A percentile compares a stretch with the other conserved stretches of the same genome.
phyloP scores from a whole-genome alignment of 2,888 invertebrate species.

The Drepana falcataria region DNA sequence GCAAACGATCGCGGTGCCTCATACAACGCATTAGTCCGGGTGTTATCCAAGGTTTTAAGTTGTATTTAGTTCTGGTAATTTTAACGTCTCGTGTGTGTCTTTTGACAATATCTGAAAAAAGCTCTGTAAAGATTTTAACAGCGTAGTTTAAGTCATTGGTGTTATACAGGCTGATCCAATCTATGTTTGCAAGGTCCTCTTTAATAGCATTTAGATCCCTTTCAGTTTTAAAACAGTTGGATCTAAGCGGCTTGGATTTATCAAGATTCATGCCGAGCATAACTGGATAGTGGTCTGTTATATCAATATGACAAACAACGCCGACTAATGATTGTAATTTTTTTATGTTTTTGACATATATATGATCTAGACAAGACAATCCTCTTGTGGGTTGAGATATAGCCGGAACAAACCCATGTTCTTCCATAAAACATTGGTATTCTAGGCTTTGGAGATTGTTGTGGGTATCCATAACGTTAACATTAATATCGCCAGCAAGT shows the following conservation, averaged over 20 bases:
- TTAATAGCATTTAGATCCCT: not conserved
- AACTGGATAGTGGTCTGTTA: not conserved
- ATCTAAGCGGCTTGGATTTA: not conserved
- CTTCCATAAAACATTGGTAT: slow-evolving; percentile 4
- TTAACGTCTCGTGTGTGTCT: slow-evolving; percentile 1
- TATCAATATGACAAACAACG: not conserved
- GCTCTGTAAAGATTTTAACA: not conserved
- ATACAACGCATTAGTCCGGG: slow-evolving; percentile 1
- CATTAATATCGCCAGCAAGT: not conserved
- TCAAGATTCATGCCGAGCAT: not conserved
- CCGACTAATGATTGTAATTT: not conserved
- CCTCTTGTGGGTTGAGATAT: slow-evolving; percentile 2
- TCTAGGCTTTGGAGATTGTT: not conserved
- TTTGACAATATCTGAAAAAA: not conserved
- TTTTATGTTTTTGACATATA: not conserved
- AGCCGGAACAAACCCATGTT: slow-evolving; percentile 1
- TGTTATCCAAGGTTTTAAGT: not conserved
- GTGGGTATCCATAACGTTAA: not conserved
- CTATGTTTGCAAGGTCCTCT: not conserved
- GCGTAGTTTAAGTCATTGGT: not conserved
- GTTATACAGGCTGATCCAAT: not conserved
- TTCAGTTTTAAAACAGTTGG: not conserved
- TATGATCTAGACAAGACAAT: slow-evolving; percentile 2
- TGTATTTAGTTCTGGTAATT: slow-evolving; percentile 1
- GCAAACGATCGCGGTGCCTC: slow-evolving; percentile 2